Evolutionary conservation across 2,888 invertebrate species (phyloP).

Genomic region (Spilosoma lubricipeda): DNA sequence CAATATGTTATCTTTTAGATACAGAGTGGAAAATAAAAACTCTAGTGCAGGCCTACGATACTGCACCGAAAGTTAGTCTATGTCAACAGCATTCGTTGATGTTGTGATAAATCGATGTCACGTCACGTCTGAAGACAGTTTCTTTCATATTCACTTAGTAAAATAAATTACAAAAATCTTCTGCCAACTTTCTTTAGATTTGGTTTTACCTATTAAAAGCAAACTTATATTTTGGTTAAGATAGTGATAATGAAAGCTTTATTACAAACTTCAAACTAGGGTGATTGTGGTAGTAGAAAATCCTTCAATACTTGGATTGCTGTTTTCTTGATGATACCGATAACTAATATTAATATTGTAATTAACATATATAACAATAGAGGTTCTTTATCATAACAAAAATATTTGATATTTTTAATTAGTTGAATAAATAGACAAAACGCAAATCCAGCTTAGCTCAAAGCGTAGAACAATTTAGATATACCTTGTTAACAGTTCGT

Average conservation of each 20-base stretch:
- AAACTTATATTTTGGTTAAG: too few species aligned
- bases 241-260: background rate
- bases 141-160: background rate
- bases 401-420: background rate
- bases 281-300: too few species aligned
- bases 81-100: conserved; percentile 64
- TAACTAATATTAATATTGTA: too few species aligned
- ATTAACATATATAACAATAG: too few species aligned
- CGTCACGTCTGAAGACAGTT: background rate
- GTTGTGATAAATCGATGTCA: conserved; percentile 54
- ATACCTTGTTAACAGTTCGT: too few species aligned
- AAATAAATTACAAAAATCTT: background rate
- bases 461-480: too few species aligned
- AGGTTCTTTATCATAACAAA: background rate
- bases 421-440: too few species aligned
- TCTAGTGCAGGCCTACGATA: conserved; percentile 65
- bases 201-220: too few species aligned
- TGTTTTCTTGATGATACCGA: too few species aligned
- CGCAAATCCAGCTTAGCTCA: too few species aligned
- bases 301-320: too few species aligned
- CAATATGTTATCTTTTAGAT: conserved; percentile 79
- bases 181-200: too few species aligned
- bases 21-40: conserved; percentile 81
- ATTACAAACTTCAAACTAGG: background rate
- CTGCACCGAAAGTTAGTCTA: conserved; percentile 53